These are phyloP conservation scores for Pluvialis apricaria DNA, from an alignment of 2,113 vertebrate species.

Conservation along the genomic window DNA sequence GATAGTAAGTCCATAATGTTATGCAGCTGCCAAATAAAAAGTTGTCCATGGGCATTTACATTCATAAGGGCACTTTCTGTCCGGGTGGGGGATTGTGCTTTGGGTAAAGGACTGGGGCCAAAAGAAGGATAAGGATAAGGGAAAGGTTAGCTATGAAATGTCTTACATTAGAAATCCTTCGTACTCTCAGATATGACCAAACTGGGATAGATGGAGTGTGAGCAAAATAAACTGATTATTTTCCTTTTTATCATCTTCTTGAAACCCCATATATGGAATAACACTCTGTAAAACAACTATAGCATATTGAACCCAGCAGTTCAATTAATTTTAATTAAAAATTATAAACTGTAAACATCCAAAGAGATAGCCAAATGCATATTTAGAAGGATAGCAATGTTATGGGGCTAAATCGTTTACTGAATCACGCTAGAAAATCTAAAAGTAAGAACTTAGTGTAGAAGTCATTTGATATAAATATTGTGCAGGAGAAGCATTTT, in stretches of 20 bases:
- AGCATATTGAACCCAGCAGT: background rate
- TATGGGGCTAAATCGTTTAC: background rate
- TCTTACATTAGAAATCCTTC: background rate
- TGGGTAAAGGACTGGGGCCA: background rate
- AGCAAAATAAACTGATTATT: background rate
- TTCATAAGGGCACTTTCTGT: constrained; percentile 3
- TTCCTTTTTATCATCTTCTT: background rate
- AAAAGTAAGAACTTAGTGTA: background rate
- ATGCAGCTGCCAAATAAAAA: constrained; percentile 43
- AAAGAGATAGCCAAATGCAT: background rate
- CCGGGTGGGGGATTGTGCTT: background rate
- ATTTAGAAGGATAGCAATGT: background rate
- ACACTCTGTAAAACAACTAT: background rate
- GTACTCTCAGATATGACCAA: background rate
- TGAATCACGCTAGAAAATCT: background rate
- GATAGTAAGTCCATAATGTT: constrained; percentile 23
- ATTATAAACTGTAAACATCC: background rate
- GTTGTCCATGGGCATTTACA: constrained; percentile 20
- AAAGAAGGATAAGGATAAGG: background rate
- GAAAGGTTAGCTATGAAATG: constrained; percentile 24
- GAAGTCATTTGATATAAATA: background rate
- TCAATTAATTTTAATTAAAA: constrained; percentile 1
- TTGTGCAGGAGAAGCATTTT: background rate
- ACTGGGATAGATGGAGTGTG: background rate
- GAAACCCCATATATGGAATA: background rate